These are phyloP conservation scores for Malurus alboscapulatus DNA, from an alignment of 2,113 vertebrate species.

Conservation along the genomic window DNA sequence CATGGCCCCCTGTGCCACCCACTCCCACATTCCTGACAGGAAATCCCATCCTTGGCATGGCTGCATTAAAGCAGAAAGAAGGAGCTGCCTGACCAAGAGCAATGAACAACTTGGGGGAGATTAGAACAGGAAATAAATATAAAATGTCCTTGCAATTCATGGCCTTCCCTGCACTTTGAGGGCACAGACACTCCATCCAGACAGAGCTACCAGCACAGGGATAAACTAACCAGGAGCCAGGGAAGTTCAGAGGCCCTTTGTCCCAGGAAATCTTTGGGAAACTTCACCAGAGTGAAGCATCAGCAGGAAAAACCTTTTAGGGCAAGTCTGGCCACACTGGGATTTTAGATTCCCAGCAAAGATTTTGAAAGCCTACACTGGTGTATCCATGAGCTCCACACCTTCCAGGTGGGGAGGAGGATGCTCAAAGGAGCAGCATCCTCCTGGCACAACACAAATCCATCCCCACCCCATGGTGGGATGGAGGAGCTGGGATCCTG, in stretches of 20 bases:
- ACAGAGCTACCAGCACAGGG: background rate
- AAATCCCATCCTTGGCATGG: background rate
- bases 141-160: background rate
- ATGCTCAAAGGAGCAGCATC: constrained; percentile 48
- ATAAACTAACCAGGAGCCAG: background rate
- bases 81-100: background rate
- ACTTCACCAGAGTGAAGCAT: background rate
- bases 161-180: background rate
- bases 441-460: background rate
- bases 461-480: background rate
- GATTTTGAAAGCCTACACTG: background rate
- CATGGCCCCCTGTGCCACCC: background rate
- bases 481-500: background rate
- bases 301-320: background rate
- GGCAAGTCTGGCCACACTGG: background rate
- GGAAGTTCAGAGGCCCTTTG: background rate
- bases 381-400: background rate
- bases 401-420: background rate
- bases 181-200: background rate
- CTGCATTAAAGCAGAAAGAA: background rate
- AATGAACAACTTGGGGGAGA: background rate
- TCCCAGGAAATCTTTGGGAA: background rate
- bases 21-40: background rate
- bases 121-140: background rate
- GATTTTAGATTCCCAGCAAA: background rate